These are phyloP conservation scores for Babyrousa celebensis DNA, from an alignment of 2,797 vertebrate genomes.

Conservation along the genomic window DNA sequence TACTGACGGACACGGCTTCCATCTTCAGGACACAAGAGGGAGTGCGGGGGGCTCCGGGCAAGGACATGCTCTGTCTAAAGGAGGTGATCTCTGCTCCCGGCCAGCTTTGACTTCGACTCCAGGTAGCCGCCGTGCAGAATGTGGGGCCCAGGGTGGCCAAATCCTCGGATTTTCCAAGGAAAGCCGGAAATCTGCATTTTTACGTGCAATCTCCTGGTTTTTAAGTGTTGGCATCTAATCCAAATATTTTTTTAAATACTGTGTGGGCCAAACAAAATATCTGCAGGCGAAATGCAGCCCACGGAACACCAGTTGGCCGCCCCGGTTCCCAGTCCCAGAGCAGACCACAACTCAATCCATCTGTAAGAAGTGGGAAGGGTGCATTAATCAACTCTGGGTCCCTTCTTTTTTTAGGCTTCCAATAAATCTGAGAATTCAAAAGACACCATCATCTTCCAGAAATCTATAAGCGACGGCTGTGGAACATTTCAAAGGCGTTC, in stretches of 20 bases:
- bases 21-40: neutral
- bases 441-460: constrained; percentile 70
- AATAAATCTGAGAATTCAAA: constrained; percentile 72
- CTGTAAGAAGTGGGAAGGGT: constrained; percentile 44
- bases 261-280: constrained; percentile 78
- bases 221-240: constrained; percentile 71
- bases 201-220: constrained; percentile 64
- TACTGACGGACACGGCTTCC: accelerated
- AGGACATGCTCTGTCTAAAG: accelerated
- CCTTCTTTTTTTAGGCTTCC: constrained; percentile 67
- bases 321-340: neutral
- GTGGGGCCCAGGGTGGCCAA: neutral
- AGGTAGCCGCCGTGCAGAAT: neutral
- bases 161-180: constrained; percentile 62
- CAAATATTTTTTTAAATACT: constrained; percentile 69
- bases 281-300: constrained; percentile 59
- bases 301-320: neutral
- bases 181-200: constrained; percentile 72
- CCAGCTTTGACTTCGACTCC: neutral
- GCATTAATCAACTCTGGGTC: constrained; percentile 71
- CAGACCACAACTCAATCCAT: constrained; percentile 78
- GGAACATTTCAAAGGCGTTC: constrained; percentile 60
- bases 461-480: constrained; percentile 73
- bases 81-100: accelerated
- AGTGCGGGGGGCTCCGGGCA: accelerated